These are phyloP conservation scores for Achatina immaculata DNA, from an alignment of 1,140 invertebrate genomes.

Conservation along the genomic window DNA sequence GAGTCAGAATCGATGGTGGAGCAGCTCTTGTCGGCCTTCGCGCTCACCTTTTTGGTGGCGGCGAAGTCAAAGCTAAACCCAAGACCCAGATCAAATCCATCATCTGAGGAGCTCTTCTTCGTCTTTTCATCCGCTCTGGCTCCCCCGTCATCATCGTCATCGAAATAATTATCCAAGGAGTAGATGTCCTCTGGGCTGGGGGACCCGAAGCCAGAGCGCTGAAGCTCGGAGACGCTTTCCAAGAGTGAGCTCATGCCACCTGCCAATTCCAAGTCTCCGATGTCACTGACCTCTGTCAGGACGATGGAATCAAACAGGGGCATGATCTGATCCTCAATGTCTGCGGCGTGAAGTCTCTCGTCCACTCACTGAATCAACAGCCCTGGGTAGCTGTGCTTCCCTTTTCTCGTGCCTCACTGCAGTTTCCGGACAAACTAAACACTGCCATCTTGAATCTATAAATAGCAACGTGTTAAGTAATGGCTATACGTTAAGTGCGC, in stretches of 20 bases:
- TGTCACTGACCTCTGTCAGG: constrained; percentile 22
- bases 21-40: constrained; percentile 17
- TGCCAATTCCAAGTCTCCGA: constrained; percentile 21
- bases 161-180: neutral
- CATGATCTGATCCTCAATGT: neutral
- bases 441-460: no score
- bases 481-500: no score
- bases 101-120: neutral
- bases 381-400: neutral
- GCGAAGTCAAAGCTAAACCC: constrained; percentile 23
- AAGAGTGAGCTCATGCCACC: constrained; percentile 15
- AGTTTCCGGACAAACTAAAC: no score
- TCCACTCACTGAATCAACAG: neutral
- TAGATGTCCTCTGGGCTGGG: neutral
- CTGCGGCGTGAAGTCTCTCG: neutral
- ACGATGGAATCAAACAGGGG: constrained; percentile 37
- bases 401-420: no score
- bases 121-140: no score
- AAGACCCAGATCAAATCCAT: neutral
- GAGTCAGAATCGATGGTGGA: constrained; percentile 27
- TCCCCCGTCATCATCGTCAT: neutral
- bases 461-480: no score
- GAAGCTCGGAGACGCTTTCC: constrained; percentile 3
- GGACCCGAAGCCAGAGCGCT: neutral
- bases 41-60: neutral